A percentile compares a stretch with the other conserved stretches of the same genome.
phyloP scores from a whole-genome alignment of 1,140 invertebrate genomes.

The Sitobion miscanthi region DNA sequence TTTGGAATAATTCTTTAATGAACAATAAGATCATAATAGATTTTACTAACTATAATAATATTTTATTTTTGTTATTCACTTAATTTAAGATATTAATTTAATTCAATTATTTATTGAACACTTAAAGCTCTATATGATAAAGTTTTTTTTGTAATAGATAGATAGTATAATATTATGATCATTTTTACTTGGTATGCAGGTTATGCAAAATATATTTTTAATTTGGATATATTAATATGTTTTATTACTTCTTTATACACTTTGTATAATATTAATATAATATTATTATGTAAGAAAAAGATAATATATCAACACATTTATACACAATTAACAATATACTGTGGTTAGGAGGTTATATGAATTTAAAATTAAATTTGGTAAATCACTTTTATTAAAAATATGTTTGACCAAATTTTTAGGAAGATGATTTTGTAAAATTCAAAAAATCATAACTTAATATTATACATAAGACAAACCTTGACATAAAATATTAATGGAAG shows the following conservation, averaged over 20 bases:
- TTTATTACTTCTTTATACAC: neutral
- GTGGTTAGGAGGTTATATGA: neutral
- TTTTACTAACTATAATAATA: neutral
- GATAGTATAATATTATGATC: neutral
- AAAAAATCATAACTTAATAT: neutral
- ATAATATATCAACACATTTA: neutral
- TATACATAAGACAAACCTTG: neutral
- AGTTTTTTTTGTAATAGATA: neutral
- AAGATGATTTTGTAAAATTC: neutral
- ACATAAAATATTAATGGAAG: neutral
- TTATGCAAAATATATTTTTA: neutral
- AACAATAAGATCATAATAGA: neutral
- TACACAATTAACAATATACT: neutral
- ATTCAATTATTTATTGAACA: neutral
- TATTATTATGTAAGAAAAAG: neutral
- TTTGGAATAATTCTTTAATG: neutral
- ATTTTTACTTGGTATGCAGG: neutral
- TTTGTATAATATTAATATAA: neutral
- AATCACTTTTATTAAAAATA: neutral
- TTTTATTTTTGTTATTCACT: neutral
- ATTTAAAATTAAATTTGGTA: neutral
- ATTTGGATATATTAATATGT: neutral
- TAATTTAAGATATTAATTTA: neutral
- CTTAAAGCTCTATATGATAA: neutral
- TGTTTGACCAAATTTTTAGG: neutral